Percentiles rank a stretch among this genome's conserved stretches.
Evolutionary conservation across 2,797 vertebrate genomes (phyloP).

Genomic region (Acridotheres tristis): DNA sequence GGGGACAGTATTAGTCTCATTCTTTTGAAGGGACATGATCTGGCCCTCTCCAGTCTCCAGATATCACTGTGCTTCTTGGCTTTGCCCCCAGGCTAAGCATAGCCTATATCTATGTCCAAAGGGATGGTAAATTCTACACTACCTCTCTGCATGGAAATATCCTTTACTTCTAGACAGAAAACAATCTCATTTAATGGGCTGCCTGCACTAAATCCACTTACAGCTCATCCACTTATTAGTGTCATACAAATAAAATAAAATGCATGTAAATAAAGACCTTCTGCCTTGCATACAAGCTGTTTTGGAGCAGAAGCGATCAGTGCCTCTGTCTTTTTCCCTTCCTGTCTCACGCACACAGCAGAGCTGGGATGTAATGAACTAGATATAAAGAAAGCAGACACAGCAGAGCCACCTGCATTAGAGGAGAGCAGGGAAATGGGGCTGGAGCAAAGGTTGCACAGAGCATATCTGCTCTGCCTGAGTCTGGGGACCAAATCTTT

Average conservation of each 20-base stretch:
- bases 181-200: conserved; percentile 10
- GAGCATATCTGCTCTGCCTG: neutral
- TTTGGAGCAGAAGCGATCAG: neutral
- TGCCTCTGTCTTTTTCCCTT: neutral
- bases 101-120: neutral
- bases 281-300: conserved; percentile 20
- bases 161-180: conserved; percentile 17
- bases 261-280: conserved; percentile 31
- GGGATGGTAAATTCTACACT: neutral
- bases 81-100: neutral
- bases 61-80: neutral
- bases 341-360: neutral
- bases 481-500: neutral
- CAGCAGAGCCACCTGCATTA: neutral
- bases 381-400: neutral
- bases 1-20: neutral
- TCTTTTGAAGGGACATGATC: neutral
- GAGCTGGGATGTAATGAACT: conserved; percentile 21
- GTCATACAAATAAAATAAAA: conserved; percentile 52
- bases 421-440: neutral
- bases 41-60: neutral
- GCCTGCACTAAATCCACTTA: conserved; percentile 10
- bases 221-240: conserved; percentile 41
- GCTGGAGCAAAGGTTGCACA: neutral
- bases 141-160: neutral